A percentile compares a stretch with the other conserved stretches of the same genome.
phyloP scores from a whole-genome alignment of 2,797 vertebrate species.

The Hephaestus fuliginosus region DNA sequence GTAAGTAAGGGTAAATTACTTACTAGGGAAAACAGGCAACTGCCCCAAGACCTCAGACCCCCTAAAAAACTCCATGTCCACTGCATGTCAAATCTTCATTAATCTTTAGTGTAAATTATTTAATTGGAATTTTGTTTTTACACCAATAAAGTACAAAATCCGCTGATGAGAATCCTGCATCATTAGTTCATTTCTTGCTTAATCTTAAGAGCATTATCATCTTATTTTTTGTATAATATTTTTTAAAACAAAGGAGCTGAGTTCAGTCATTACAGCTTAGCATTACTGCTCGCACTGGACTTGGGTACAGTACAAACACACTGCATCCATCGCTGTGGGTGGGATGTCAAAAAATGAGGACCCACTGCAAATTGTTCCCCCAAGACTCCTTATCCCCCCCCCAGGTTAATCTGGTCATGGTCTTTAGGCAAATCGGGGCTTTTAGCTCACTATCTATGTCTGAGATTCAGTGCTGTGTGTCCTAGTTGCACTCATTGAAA shows the following conservation, averaged over 20 bases:
- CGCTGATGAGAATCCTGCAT: background rate
- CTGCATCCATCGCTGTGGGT: background rate
- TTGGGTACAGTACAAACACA: background rate
- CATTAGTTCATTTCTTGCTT: background rate
- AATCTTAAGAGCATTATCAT: background rate
- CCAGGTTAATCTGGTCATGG: background rate
- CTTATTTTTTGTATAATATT: background rate
- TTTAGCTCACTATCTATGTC: background rate
- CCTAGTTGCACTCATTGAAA: background rate
- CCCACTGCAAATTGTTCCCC: background rate
- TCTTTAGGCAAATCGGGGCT: background rate
- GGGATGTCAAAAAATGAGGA: too few species aligned
- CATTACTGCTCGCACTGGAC: background rate
- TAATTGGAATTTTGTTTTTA: background rate
- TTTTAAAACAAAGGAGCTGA: too few species aligned
- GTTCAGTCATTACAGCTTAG: too few species aligned
- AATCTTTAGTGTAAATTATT: background rate
- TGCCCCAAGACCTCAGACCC: background rate
- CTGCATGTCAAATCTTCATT: background rate
- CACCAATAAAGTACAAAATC: background rate
- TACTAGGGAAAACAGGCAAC: background rate
- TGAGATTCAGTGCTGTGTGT: background rate
- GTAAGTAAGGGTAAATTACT: background rate
- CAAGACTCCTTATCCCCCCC: too few species aligned
- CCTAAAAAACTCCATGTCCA: background rate